Evolutionary conservation across 2,797 vertebrate species (phyloP), one percentile per base, ranked within the genome.

Genomic region (Ambastaia sidthimunki): DNA sequence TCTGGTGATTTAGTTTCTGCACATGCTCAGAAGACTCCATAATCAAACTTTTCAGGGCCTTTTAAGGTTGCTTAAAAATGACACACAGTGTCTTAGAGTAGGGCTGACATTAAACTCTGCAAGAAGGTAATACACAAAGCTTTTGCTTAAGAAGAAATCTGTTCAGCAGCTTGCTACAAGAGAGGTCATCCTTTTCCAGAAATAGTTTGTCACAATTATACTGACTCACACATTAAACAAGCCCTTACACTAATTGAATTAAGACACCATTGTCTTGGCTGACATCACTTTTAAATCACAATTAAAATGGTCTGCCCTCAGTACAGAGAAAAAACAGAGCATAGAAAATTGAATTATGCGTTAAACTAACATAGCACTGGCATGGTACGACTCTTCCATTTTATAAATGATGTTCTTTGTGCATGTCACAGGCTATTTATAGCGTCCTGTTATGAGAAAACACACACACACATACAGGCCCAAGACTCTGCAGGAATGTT

Each of bases 271-370:
- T 86, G 82, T 78, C 74, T 52, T 15, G 41, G 72, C 80, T 82
- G 80, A 85, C 83, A 87, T 89, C 78, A 86, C 86, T 84, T 60
- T 79, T 18, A 23, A 72, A 34, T 81, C 65, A 65, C 7, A 86
- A 87, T 90, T 87, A 69, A 71, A 76, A 80, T 62, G 50, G 25
- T 34, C 55, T 75, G 62, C 52, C 72, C 82, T 57, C 12, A 52
- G 79, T 76, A 76, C 74, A 68, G 83, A 77, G 65, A 80, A 83
- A 86, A 60, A 83, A 66, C 71, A 70, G 50, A 65, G 74, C 76
- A 71, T 21, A 1, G 3, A 60, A 85, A 80, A 83, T 86, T 70
- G 0, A 72, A 25, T 83, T 83, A 78, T 6, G n/a, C 18, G 0
- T 65, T 65, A 12, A 54, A 77, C 2, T 23, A 74, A 57, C 65